phyloP scores from a whole-genome alignment of 37 sponge, comb jelly and placozoan genomes.

The Spongilla lacustris region DNA sequence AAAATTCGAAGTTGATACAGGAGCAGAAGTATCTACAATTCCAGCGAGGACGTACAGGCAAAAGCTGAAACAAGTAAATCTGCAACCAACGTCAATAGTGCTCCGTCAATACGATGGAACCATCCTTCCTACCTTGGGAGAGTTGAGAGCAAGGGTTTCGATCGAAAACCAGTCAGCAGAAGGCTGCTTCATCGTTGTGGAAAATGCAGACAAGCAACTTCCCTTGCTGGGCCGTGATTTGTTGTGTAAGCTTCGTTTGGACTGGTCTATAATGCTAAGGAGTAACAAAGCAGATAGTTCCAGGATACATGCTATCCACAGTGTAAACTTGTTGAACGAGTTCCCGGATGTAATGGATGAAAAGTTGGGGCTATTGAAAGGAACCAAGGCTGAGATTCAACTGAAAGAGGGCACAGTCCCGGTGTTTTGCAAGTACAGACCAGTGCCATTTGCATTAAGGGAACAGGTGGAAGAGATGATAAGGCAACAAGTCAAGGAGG shows the following conservation, averaged over 20 bases:
- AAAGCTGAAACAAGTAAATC: too few relatives aligned
- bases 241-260: too few relatives aligned
- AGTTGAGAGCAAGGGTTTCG: conserved; percentile 2
- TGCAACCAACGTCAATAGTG: background rate
- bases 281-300: too few relatives aligned
- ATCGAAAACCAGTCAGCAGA: background rate
- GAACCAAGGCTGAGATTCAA: background rate
- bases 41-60: too few relatives aligned
- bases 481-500: background rate
- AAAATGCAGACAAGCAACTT: background rate
- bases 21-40: conserved; percentile 15
- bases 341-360: conserved; percentile 1
- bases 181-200: background rate
- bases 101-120: conserved; percentile 14
- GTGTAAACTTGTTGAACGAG: background rate
- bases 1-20: conserved; percentile 8
- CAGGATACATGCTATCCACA: background rate
- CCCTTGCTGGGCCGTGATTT: background rate
- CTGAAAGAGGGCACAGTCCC: background rate
- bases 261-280: too few relatives aligned
- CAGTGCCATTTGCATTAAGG: conserved; percentile 25
- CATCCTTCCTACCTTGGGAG: conserved; percentile 2
- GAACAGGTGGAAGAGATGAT: conserved; percentile 9
- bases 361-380: background rate
- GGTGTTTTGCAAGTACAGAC: conserved; percentile 5